A percentile compares a stretch with the other conserved stretches of the same genome.
phyloP scores from a whole-genome alignment of 2,888 invertebrate species.

The Heteromurus nitidus region DNA sequence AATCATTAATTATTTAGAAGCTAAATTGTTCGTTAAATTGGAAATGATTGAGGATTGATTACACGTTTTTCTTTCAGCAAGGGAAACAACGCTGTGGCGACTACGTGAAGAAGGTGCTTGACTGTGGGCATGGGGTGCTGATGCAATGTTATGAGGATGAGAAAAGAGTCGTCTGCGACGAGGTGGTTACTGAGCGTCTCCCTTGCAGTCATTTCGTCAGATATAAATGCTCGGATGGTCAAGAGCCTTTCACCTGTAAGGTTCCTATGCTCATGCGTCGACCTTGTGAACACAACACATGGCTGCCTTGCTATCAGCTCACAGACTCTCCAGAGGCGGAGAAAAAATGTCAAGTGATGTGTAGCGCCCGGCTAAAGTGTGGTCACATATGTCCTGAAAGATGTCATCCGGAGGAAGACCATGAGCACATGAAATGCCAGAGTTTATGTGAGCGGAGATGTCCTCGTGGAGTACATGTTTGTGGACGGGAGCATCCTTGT shows the following conservation, averaged over 20 bases:
- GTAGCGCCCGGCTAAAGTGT: not conserved
- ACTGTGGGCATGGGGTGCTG: not conserved
- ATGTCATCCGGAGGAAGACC: slow-evolving; percentile 15
- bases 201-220: not conserved
- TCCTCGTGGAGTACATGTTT: not conserved
- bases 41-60: too few relatives aligned
- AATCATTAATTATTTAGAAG: too few relatives aligned
- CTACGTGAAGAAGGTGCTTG: too few relatives aligned
- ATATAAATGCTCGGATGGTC: not conserved
- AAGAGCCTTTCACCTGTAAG: too few relatives aligned
- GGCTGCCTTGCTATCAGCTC: too few relatives aligned
- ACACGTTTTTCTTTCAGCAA: too few relatives aligned
- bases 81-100: too few relatives aligned
- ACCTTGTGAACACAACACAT: too few relatives aligned
- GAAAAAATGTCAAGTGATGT: not conserved
- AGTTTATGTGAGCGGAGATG: not conserved
- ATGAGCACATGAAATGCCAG: not conserved
- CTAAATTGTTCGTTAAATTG: too few relatives aligned
- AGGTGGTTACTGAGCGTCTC: not conserved
- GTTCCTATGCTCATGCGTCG: not conserved
- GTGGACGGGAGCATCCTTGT: slow-evolving; percentile 9
- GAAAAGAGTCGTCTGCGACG: not conserved
- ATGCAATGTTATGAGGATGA: not conserved
- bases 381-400: not conserved
- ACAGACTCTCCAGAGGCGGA: not conserved